Evolutionary conservation across 2,888 invertebrate species (phyloP), one percentile per base, ranked within the genome.

Genomic region (Chrysomela aeneicollis): DNA sequence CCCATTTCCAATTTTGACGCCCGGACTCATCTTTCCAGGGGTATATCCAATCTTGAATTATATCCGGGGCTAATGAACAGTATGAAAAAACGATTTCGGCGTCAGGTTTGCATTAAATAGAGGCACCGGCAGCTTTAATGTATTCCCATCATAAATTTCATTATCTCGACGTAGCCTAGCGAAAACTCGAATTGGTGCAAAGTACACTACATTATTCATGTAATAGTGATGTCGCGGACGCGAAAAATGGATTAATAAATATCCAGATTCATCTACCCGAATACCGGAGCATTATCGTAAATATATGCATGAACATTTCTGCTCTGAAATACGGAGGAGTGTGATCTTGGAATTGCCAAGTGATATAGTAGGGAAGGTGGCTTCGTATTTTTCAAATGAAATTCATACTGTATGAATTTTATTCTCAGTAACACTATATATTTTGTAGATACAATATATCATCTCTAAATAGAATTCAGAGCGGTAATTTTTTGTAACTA

Each of bases 181-280:
- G 57, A 26, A 57, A 42, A 9, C 57, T 17, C 17, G 26, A 57
- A 57, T 57, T 57, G 57, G 57, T 57, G 57, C 57, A 57, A 57
- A 57, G 57, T 57, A 57, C 57, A 46, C 57, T 57, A 57, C 57
- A 57, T 57, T 57, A 57, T 57, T 57, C 57, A 57, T 57, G 57
- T 57, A 22, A 17, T 30, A 57, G 46, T 57, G 21, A 46, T 26
- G 42, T 55, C 21, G 55, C 22, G 42, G 22, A 55, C 55, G 42
- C 21, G 55, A 55, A 55, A 42, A 55, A 55, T 8, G 55, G 55
- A 55, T 42, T 42, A 42, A 22, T 42, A 22, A 55, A 55, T 26
- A 42, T 55, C 21, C 42, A 21, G 55, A 55, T 42, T 55, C 0
- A 42, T 18, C 52, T 32, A 8, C 12, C 52, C 17, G 32, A 22